A percentile compares a stretch with the other conserved stretches of the same genome.
Evolutionary conservation across 2,113 vertebrate species (phyloP).

Genomic region (crab-eating macaque (Macaca fascicularis)): DNA sequence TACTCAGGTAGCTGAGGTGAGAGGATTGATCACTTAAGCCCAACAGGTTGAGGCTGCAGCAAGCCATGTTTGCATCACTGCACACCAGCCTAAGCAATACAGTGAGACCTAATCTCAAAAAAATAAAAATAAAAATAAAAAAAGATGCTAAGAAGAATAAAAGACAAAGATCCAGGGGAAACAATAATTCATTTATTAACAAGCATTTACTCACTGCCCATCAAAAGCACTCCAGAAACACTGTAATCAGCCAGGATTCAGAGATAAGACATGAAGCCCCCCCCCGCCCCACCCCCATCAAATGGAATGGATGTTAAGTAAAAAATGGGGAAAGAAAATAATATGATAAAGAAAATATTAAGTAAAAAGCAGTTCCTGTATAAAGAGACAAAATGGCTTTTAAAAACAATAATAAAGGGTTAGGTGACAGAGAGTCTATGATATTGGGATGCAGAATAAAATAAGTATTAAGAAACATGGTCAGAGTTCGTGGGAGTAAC

Average conservation of each 20-base stretch:
- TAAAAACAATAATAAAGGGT: not conserved
- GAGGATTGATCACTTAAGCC: no score
- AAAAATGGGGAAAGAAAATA: conserved; percentile 22
- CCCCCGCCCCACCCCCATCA: not conserved
- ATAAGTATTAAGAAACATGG: not conserved
- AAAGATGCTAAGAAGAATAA: not conserved
- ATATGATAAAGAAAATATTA: not conserved
- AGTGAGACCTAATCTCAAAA: no score
- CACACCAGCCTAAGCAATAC: no score
- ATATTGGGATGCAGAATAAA: not conserved
- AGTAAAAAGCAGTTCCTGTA: not conserved
- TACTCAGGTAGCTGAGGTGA: no score
- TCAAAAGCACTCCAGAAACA: not conserved
- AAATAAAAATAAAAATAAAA: not conserved
- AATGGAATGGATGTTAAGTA: not conserved
- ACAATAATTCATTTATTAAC: not conserved
- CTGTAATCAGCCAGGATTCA: not conserved
- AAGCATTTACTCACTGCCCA: not conserved
- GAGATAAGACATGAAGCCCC: not conserved
- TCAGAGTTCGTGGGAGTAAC: conserved; percentile 6
- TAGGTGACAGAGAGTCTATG: not conserved
- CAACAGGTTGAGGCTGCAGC: no score
- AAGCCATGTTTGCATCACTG: no score
- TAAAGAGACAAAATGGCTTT: not conserved
- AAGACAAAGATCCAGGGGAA: conserved; percentile 2